Conservation (phyloP, 2,797 vertebrate species). For the Phataginus tricuspis region DNA sequence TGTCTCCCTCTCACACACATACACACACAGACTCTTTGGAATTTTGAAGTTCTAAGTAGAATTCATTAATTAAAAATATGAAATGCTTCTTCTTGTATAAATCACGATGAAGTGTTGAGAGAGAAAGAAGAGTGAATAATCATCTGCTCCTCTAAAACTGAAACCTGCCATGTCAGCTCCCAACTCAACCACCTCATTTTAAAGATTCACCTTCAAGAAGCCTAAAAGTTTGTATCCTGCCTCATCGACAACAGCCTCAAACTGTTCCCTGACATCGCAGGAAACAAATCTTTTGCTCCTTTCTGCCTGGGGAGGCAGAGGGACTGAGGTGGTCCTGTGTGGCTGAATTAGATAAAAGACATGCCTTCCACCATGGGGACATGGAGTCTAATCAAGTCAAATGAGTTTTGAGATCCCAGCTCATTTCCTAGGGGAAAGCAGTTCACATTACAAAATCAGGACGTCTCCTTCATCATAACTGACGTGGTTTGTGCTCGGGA, state of each 20-base stretch:
- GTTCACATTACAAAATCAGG: slow-evolving; percentile 86
- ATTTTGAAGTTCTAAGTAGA: slow-evolving; percentile 46
- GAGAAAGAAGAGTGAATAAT: slow-evolving; percentile 71
- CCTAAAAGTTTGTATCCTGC: slow-evolving; percentile 83
- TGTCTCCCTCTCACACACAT: background rate
- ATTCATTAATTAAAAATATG: slow-evolving; percentile 57
- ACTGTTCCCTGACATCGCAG: slow-evolving; percentile 87
- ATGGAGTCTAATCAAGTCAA: slow-evolving; percentile 89
- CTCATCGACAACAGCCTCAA: slow-evolving; percentile 85
- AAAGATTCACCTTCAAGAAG: slow-evolving; percentile 84
- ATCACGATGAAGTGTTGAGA: slow-evolving; percentile 78
- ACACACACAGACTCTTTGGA: background rate
- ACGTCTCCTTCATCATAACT: slow-evolving; percentile 87
- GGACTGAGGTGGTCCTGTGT: slow-evolving; percentile 86
- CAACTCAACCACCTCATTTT: slow-evolving; percentile 81
- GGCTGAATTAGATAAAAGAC: slow-evolving; percentile 89
- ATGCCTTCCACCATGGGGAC: slow-evolving; percentile 85
- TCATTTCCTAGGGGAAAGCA: slow-evolving; percentile 86
- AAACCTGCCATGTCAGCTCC: slow-evolving; percentile 83
- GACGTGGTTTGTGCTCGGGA: slow-evolving; percentile 84
- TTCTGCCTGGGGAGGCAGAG: slow-evolving; percentile 85
- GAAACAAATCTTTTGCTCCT: slow-evolving; percentile 87
- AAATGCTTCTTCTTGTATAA: slow-evolving; percentile 75
- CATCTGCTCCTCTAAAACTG: slow-evolving; percentile 75
- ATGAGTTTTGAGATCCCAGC: slow-evolving; percentile 89